phyloP scores from a whole-genome alignment of 2,888 invertebrate genomes.

The Epirrhoe alternata region DNA sequence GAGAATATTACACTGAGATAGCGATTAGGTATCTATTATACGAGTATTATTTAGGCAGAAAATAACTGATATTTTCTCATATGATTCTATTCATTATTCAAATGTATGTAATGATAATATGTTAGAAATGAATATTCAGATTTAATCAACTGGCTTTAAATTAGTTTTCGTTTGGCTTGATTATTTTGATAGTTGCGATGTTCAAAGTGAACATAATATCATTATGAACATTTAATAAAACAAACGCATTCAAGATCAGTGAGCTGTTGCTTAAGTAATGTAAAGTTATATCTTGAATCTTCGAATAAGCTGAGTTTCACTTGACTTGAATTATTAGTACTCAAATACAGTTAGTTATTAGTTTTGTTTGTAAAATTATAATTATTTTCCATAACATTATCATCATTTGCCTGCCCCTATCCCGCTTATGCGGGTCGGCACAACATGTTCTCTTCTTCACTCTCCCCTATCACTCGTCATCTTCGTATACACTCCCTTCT shows the following conservation, averaged over 20 bases:
- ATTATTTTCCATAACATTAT: too few relatives aligned
- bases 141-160: neutral
- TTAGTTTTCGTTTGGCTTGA: neutral
- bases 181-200: neutral
- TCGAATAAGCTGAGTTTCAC: too few relatives aligned
- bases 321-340: too few relatives aligned
- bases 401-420: too few relatives aligned
- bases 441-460: too few relatives aligned
- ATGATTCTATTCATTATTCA: conserved; percentile 6
- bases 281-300: neutral
- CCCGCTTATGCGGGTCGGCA: too few relatives aligned
- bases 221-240: neutral
- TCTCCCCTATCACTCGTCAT: too few relatives aligned
- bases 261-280: neutral
- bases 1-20: neutral
- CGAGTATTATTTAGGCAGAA: neutral
- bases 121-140: conserved; percentile 1
- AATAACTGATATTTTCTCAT: conserved; percentile 4
- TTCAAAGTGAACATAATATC: neutral
- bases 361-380: too few relatives aligned
- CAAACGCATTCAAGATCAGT: neutral
- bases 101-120: conserved; percentile 5
- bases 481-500: too few relatives aligned
- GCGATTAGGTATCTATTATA: conserved; percentile 1
- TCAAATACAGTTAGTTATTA: too few relatives aligned